These are phyloP conservation scores for Cotesia vestalis DNA, from an alignment of 1,140 invertebrate species.

Conservation along the genomic window DNA sequence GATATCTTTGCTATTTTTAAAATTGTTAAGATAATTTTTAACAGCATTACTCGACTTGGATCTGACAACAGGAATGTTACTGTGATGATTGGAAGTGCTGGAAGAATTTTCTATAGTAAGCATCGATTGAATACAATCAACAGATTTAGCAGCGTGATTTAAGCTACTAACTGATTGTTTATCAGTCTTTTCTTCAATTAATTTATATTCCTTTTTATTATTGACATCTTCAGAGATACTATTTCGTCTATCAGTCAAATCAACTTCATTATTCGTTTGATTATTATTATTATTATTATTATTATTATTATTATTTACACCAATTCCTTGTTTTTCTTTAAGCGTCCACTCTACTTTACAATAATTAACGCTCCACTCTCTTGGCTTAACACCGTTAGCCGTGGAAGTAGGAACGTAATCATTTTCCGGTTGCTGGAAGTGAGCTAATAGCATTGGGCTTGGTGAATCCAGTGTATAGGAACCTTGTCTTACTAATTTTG, in stretches of 20 bases:
- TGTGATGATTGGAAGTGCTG: conserved; percentile 24
- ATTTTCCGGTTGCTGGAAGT: conserved; percentile 53
- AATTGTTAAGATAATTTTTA: conserved; percentile 33
- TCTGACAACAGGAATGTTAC: conserved; percentile 32
- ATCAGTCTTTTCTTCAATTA: not conserved
- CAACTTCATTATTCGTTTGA: not conserved
- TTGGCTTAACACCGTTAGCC: conserved; percentile 57
- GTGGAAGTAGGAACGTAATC: conserved; percentile 66
- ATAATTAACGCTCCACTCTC: conserved; percentile 65
- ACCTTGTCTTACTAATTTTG: conserved; percentile 69
- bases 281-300: conserved; percentile 39
- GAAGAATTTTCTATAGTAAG: conserved; percentile 42
- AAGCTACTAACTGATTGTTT: conserved; percentile 20
- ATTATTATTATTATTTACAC: conserved; percentile 42
- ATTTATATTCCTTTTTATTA: not conserved
- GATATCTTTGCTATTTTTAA: conserved; percentile 36
- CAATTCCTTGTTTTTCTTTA: conserved; percentile 18
- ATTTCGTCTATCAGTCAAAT: not conserved
- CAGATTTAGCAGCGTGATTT: conserved; percentile 48
- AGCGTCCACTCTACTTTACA: conserved; percentile 53
- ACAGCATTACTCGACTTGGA: conserved; percentile 36
- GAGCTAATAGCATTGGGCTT: conserved; percentile 70
- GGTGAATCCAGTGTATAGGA: conserved; percentile 72
- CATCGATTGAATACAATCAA: conserved; percentile 53
- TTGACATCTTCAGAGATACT: conserved; percentile 27